Evolutionary conservation across 2,113 vertebrate species (phyloP).

Genomic region (Geococcyx californianus): DNA sequence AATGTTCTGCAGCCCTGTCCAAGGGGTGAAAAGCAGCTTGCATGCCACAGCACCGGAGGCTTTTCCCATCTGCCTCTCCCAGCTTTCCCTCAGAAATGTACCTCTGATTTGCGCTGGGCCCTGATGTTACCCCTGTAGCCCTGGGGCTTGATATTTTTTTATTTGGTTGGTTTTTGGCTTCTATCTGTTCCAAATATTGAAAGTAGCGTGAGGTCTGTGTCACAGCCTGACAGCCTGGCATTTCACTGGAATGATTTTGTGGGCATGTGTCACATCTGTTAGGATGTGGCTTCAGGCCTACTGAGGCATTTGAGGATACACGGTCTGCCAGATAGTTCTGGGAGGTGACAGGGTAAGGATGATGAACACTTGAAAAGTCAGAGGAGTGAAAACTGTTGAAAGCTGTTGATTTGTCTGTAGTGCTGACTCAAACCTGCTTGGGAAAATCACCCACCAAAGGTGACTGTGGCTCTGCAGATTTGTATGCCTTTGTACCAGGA

Average conservation of each 20-base stretch:
- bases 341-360: neutral
- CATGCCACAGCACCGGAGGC: neutral
- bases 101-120: fast-evolving
- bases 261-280: neutral
- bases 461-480: neutral
- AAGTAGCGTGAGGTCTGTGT: neutral
- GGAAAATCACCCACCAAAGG: neutral
- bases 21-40: neutral
- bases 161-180: neutral
- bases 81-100: neutral
- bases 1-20: neutral
- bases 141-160: neutral
- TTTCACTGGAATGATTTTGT: neutral
- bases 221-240: neutral
- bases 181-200: neutral
- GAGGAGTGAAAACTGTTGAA: neutral
- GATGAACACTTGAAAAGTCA: neutral
- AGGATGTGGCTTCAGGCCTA: neutral
- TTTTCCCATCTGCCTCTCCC: neutral
- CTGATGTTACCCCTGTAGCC: neutral
- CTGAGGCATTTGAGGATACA: neutral
- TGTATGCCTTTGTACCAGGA: neutral
- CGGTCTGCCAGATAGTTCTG: neutral
- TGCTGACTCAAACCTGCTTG: neutral
- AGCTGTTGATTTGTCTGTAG: neutral